Percentiles rank a stretch among this genome's conserved stretches.
phyloP scores from a whole-genome alignment of 2,113 vertebrate genomes.

The Scartelaos histophorus region DNA sequence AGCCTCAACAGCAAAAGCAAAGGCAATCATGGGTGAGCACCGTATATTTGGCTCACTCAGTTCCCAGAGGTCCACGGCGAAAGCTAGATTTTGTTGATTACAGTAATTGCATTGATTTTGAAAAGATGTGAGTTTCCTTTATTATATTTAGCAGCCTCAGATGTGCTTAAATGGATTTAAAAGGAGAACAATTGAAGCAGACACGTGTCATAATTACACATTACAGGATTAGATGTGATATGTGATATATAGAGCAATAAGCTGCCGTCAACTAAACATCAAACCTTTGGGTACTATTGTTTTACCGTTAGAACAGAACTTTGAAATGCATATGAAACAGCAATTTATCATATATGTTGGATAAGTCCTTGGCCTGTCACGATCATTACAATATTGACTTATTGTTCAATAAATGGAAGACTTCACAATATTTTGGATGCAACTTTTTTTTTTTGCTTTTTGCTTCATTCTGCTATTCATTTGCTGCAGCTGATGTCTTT shows the following conservation, averaged over 20 bases:
- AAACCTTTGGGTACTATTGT: background rate
- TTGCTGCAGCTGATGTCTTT: background rate
- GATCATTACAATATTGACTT: background rate
- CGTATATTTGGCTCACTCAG: constrained; percentile 38
- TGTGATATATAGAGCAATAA: constrained; percentile 9
- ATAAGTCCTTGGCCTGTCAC: background rate
- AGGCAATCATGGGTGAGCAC: constrained; percentile 51
- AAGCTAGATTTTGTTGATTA: constrained; percentile 60
- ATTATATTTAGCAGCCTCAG: constrained; percentile 35
- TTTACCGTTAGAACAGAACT: background rate
- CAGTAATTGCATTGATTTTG: constrained; percentile 61
- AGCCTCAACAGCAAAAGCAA: constrained; percentile 58
- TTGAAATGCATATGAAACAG: constrained; percentile 5
- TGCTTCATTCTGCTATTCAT: background rate
- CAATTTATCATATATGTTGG: background rate
- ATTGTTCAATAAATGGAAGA: background rate
- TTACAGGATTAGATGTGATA: constrained; percentile 20
- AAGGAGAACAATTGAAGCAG: constrained; percentile 32
- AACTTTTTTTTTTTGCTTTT: background rate
- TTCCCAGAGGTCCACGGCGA: constrained; percentile 53
- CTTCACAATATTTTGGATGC: background rate
- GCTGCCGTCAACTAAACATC: background rate
- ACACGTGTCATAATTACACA: constrained; percentile 45
- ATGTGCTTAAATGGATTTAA: constrained; percentile 43
- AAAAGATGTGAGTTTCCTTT: constrained; percentile 44